These are phyloP conservation scores for Apis dorsata DNA, from an alignment of 1,140 invertebrate species.

Conservation along the genomic window DNA sequence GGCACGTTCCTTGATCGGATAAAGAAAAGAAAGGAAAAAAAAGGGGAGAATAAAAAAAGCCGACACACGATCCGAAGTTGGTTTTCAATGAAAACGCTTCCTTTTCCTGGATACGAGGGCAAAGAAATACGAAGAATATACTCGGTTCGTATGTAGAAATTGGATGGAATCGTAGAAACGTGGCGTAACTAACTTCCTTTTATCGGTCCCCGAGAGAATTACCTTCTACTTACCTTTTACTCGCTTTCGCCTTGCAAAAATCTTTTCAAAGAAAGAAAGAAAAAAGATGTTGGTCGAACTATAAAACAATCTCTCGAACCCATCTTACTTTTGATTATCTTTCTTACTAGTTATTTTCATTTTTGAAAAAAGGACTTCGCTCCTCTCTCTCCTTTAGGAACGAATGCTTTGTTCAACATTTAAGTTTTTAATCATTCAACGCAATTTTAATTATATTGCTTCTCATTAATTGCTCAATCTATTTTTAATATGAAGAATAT, in stretches of 20 bases:
- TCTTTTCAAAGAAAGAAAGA: background rate
- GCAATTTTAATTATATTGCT: no score
- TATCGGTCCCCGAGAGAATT: constrained; percentile 2
- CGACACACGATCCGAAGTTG: background rate
- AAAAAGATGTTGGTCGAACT: background rate
- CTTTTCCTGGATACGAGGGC: background rate
- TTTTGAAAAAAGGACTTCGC: background rate
- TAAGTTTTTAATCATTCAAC: no score
- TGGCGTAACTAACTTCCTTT: constrained; percentile 30
- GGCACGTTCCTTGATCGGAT: background rate
- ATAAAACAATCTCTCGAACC: background rate
- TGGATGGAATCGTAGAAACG: constrained; percentile 27
- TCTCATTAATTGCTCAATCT: no score
- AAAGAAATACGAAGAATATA: constrained; percentile 14
- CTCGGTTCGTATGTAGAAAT: constrained; percentile 20
- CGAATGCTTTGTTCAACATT: no score
- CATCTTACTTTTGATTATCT: background rate
- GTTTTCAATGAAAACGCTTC: background rate
- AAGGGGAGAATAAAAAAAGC: background rate
- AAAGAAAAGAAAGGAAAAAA: background rate
- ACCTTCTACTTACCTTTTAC: constrained; percentile 6
- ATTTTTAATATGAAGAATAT: no score
- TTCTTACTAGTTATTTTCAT: background rate
- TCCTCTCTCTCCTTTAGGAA: background rate
- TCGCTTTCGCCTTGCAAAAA: background rate